Conservation (phyloP, 2,797 vertebrate species). For the Pangasius krempfi region DNA sequence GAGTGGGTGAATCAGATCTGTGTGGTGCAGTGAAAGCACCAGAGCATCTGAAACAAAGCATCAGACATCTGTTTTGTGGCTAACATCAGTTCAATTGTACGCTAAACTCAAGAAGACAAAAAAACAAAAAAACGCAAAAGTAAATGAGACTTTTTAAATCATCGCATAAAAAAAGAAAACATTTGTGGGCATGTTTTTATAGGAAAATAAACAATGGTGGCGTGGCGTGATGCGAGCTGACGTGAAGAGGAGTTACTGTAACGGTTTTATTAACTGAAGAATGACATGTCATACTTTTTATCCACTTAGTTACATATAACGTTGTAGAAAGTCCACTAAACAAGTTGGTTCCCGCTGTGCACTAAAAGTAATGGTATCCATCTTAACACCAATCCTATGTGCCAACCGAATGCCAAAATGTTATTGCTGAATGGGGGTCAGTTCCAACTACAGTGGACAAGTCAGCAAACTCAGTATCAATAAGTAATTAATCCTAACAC, state of each 20-base stretch:
- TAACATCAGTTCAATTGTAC: not conserved
- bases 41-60: not conserved
- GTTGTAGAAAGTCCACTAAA: not conserved
- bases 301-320: not conserved
- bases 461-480: not conserved
- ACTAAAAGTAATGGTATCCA: not conserved
- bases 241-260: not conserved
- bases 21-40: not conserved
- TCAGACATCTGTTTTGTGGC: too few relatives aligned
- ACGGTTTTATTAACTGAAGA: not conserved
- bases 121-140: not conserved
- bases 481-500: not conserved
- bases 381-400: not conserved
- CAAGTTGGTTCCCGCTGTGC: not conserved
- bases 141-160: not conserved
- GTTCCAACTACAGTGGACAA: not conserved
- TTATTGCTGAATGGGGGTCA: not conserved
- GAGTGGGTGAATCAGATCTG: constrained; percentile 9
- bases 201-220: not conserved
- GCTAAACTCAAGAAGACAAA: not conserved
- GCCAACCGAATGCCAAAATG: not conserved
- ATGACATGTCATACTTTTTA: not conserved
- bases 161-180: not conserved
- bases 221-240: not conserved
- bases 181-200: not conserved